A percentile compares a stretch with the other conserved stretches of the same genome.
phyloP scores from a whole-genome alignment of 2,113 vertebrate genomes.

The Emydocephalus ijimae region DNA sequence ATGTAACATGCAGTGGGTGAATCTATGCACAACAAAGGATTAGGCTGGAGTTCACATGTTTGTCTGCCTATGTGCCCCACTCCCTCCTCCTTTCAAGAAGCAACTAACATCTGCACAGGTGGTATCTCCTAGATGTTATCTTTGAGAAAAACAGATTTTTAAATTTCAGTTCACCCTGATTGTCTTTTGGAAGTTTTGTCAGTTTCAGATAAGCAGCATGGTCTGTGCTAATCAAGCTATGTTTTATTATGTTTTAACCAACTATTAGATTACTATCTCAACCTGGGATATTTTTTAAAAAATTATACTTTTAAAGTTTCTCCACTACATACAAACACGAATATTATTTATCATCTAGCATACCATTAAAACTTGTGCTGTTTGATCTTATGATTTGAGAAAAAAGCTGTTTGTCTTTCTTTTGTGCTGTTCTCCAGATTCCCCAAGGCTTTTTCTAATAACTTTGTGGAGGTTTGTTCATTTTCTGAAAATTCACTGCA shows the following conservation, averaged over 20 bases:
- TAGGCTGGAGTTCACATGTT: not conserved
- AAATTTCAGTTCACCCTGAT: not conserved
- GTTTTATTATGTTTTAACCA: slow-evolving; percentile 17
- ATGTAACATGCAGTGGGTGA: not conserved
- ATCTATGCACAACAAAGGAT: not conserved
- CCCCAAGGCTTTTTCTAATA: slow-evolving; percentile 21
- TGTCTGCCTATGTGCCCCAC: not conserved
- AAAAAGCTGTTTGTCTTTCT: slow-evolving; percentile 3
- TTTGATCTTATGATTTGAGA: not conserved
- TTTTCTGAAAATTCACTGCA: not conserved
- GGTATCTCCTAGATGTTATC: slow-evolving; percentile 1
- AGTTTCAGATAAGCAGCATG: fast-evolving
- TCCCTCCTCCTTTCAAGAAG: not conserved
- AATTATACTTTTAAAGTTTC: slow-evolving; percentile 21
- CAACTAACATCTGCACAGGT: not conserved
- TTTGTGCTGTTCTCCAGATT: slow-evolving; percentile 38
- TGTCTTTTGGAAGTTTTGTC: not conserved
- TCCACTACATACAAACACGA: not conserved
- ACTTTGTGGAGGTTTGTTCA: slow-evolving; percentile 32
- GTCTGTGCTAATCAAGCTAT: slow-evolving; percentile 17
- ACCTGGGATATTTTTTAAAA: slow-evolving; percentile 3
- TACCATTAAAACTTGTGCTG: slow-evolving; percentile 16
- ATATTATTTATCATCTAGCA: slow-evolving; percentile 11
- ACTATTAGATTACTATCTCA: slow-evolving; percentile 21
- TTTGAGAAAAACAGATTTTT: not conserved